Evolutionary conservation across 2,797 vertebrate genomes (phyloP).

Genomic region (Catamblyrhynchus diadema): DNA sequence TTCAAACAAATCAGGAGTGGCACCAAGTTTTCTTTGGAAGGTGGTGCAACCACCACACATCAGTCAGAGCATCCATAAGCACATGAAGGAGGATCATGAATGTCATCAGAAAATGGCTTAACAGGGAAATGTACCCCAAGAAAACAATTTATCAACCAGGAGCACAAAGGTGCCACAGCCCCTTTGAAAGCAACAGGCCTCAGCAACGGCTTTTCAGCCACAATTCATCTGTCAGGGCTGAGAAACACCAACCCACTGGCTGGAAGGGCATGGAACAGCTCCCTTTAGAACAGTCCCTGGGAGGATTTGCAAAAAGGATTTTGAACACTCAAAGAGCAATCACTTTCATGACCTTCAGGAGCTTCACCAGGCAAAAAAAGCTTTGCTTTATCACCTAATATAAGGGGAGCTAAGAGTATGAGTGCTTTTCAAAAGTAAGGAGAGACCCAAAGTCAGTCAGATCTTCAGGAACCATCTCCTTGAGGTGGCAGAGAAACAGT

Average conservation of each 20-base stretch:
- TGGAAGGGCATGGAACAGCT: neutral
- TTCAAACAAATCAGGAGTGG: neutral
- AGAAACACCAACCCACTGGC: neutral
- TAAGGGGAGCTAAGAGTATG: neutral
- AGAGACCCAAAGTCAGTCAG: neutral
- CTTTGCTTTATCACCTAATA: neutral
- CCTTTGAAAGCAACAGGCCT: neutral
- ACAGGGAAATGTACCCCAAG: neutral
- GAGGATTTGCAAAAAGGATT: neutral
- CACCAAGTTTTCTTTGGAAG: neutral
- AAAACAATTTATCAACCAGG: neutral
- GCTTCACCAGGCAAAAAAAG: neutral
- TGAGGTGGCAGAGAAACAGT: neutral
- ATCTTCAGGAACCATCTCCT: neutral
- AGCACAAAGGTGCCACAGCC: neutral
- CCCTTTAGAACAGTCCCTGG: rapidly evolving
- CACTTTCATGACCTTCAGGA: neutral
- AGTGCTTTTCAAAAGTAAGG: neutral
- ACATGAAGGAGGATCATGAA: neutral
- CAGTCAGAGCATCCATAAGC: neutral
- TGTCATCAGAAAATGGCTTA: neutral
- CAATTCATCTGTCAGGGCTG: neutral
- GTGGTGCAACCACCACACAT: neutral
- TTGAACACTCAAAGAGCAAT: neutral
- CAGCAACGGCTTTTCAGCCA: neutral